Evolutionary conservation across 2,113 vertebrate genomes (phyloP).

Genomic region (Pagrus major): DNA sequence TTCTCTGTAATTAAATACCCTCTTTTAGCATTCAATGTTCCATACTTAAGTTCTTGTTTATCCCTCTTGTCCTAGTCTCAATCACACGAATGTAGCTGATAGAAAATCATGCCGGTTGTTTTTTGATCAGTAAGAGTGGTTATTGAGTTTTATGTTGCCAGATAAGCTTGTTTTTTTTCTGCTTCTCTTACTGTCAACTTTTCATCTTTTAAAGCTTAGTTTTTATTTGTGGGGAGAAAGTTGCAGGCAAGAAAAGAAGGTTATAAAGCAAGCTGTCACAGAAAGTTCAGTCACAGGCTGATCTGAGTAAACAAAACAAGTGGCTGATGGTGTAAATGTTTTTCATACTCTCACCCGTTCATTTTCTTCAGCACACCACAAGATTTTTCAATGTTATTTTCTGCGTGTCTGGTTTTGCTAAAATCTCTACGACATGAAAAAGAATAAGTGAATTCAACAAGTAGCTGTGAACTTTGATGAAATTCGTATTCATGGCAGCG

Average conservation of each 20-base stretch:
- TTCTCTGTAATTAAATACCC: conserved; percentile 18
- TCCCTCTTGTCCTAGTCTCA: background rate
- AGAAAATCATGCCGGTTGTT: background rate
- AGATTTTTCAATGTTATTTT: background rate
- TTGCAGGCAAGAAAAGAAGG: background rate
- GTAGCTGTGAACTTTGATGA: background rate
- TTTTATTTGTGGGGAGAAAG: conserved; percentile 2
- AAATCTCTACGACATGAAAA: background rate
- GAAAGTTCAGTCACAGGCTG: conserved; percentile 8
- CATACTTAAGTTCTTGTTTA: conserved; percentile 1
- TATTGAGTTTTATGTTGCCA: background rate
- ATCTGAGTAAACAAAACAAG: background rate
- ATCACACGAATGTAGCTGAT: background rate
- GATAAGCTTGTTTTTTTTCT: background rate
- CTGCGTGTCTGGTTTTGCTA: too few relatives aligned
- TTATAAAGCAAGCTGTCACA: background rate
- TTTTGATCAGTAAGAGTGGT: conserved; percentile 13
- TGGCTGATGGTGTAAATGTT: background rate
- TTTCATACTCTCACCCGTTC: background rate
- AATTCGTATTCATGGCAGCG: background rate
- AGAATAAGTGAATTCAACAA: background rate
- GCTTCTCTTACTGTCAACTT: background rate
- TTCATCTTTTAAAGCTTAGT: background rate
- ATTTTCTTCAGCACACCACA: background rate
- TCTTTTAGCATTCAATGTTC: conserved; percentile 13